These are phyloP conservation scores for Campoletis sonorensis DNA, from an alignment of 1,140 invertebrate species.

Conservation along the genomic window DNA sequence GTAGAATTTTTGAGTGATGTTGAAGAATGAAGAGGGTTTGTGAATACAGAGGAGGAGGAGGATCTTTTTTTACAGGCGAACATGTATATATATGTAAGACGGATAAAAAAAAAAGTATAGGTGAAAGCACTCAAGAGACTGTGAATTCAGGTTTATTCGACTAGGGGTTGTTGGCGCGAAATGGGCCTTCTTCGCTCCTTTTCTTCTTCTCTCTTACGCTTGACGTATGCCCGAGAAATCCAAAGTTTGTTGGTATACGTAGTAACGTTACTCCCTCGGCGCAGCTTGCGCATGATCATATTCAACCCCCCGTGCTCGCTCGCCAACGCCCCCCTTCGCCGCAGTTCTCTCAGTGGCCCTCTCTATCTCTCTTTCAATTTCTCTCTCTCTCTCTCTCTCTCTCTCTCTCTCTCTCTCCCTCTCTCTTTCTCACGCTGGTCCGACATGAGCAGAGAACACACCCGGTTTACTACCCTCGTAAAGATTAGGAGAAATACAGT, in stretches of 20 bases:
- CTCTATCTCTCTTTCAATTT: not conserved
- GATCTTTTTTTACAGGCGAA: too few relatives aligned
- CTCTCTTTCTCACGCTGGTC: not conserved
- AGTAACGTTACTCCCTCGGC: not conserved
- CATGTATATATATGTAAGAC: not conserved
- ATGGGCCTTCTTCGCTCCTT: not conserved
- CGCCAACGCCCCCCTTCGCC: too few relatives aligned
- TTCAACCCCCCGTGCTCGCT: slow-evolving; percentile 3
- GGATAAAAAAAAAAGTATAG: not conserved
- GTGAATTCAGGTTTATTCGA: slow-evolving; percentile 37
- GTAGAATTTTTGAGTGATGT: slow-evolving; percentile 6
- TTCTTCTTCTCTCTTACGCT: not conserved
- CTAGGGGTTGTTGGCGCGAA: not conserved
- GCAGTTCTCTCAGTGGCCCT: too few relatives aligned
- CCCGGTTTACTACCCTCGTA: slow-evolving; percentile 44
- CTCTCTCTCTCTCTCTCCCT: not conserved
- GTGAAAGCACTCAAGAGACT: not conserved
- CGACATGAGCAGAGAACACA: not conserved
- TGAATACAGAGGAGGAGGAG: too few relatives aligned
- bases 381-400: not conserved
- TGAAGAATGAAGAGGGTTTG: not conserved
- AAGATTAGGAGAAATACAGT: slow-evolving; percentile 46
- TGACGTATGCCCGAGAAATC: slow-evolving; percentile 16
- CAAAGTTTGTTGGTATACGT: not conserved
- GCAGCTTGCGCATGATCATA: slow-evolving; percentile 2